Evolutionary conservation across 2,797 vertebrate genomes (phyloP), one percentile per base, ranked within the genome.

Genomic region (Menidia menidia): DNA sequence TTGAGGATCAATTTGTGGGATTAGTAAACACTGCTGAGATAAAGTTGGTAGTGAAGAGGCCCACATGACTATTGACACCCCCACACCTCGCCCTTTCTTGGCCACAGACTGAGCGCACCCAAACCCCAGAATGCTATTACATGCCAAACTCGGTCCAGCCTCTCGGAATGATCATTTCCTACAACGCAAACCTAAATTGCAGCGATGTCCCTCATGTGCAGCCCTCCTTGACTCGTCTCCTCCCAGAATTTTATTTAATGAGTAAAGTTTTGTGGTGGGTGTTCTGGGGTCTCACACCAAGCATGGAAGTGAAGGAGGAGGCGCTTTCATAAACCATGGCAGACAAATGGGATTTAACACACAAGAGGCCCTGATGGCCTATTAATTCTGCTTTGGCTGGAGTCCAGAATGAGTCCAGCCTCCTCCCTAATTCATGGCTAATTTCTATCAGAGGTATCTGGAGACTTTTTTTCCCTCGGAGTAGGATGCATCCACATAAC

Each of bases 281-380:
- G 80, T 25, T 11, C 78, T 65, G 87, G 48, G 84, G 92, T 93
- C 92, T 92, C 92, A 90, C 87, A 82, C 92, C 93, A 92, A 81
- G 88, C 92, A 78, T 83, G 76, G 75, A 25, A 70, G 86, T 81
- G 92, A 89, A 89, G 86, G 89, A 95, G 91, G 92, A 94, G 87
- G 94, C 86, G 84, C 92, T 95, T 95, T 95, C 92, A 95, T 95
- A 93, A 96, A 95, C 92, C 93, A 92, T 88, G 62, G 86, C 72
- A 92, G 96, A 95, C 95, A 96, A 97, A 97, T 96, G 95, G 95
- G 95, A 96, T 96, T 96, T 95, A 96, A 95, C 95, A 95, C 96
- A 96, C 96, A 91, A 92, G 96, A 96, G 95, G 95, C 93, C 94
- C 92, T 93, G 94, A 96, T 95, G 95, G 95, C 95, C 96, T 96